A percentile compares a stretch with the other conserved stretches of the same genome.
Conservation (phyloP, 2,113 vertebrate genomes). For the Baryphthengus martii region DNA sequence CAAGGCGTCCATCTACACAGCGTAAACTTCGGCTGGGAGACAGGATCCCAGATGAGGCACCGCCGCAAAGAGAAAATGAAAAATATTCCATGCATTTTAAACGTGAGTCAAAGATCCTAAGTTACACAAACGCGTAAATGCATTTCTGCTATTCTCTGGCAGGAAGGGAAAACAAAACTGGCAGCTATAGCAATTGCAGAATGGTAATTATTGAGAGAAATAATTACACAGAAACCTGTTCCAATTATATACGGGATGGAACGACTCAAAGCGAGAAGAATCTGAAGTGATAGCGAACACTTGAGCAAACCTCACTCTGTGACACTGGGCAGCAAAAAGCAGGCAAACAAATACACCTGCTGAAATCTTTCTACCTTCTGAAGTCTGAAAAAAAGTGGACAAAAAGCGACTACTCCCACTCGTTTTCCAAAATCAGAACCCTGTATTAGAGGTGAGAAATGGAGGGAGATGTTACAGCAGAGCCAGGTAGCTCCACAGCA, state of each 20-base stretch:
- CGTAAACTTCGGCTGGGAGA: constrained; percentile 7
- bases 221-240: constrained; percentile 45
- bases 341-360: background rate
- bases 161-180: constrained; percentile 49
- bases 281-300: constrained; percentile 8
- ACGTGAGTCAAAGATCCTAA: constrained; percentile 31
- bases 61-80: constrained; percentile 54
- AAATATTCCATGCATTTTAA: constrained; percentile 71
- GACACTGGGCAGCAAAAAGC: background rate
- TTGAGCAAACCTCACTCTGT: background rate
- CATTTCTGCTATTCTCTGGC: constrained; percentile 15
- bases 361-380: background rate
- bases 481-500: background rate
- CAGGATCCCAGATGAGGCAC: constrained; percentile 45
- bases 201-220: constrained; percentile 52
- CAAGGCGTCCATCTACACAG: background rate
- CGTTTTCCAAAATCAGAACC: too few species aligned
- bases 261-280: background rate
- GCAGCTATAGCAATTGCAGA: constrained; percentile 39
- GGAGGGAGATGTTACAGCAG: accelerated
- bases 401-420: background rate
- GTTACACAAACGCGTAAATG: constrained; percentile 14
- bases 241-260: background rate
- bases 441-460: background rate
- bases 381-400: background rate